These are phyloP conservation scores for Anguilla marmorata DNA, from an alignment of 2,797 vertebrate species.

Conservation along the genomic window DNA sequence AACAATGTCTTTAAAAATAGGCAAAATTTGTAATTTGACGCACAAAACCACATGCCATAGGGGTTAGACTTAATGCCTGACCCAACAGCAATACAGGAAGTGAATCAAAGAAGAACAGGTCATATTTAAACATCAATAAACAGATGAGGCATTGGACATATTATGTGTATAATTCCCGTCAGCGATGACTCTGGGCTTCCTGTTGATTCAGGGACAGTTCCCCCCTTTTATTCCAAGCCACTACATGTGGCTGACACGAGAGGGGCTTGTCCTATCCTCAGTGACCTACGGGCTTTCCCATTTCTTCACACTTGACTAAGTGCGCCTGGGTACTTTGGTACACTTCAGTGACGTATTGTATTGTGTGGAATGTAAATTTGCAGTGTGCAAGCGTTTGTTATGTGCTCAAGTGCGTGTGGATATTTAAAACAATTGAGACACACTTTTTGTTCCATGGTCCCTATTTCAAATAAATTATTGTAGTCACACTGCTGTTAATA, in stretches of 20 bases:
- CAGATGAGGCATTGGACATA: background rate
- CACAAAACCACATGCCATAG: background rate
- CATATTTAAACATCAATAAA: slow-evolving; percentile 9
- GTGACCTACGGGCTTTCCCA: background rate
- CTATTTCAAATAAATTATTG: too few relatives aligned
- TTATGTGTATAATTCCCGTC: background rate
- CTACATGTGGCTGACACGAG: background rate
- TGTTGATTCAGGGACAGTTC: slow-evolving; percentile 17
- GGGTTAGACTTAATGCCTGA: background rate
- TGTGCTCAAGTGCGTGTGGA: too few relatives aligned
- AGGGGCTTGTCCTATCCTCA: background rate
- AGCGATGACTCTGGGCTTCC: background rate
- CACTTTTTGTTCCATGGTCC: too few relatives aligned
- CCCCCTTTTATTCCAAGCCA: background rate
- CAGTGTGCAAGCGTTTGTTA: too few relatives aligned
- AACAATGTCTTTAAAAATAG: background rate
- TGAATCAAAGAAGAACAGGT: slow-evolving; percentile 6
- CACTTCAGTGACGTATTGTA: too few relatives aligned
- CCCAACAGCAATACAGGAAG: background rate
- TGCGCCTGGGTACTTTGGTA: too few relatives aligned
- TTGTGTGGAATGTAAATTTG: too few relatives aligned
- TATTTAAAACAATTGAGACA: too few relatives aligned
- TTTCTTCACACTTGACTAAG: too few relatives aligned
- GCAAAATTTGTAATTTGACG: background rate
- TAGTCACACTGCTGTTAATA: too few relatives aligned